phyloP scores from a whole-genome alignment of 1,140 invertebrate species.

The Xylocopa sonorina region DNA sequence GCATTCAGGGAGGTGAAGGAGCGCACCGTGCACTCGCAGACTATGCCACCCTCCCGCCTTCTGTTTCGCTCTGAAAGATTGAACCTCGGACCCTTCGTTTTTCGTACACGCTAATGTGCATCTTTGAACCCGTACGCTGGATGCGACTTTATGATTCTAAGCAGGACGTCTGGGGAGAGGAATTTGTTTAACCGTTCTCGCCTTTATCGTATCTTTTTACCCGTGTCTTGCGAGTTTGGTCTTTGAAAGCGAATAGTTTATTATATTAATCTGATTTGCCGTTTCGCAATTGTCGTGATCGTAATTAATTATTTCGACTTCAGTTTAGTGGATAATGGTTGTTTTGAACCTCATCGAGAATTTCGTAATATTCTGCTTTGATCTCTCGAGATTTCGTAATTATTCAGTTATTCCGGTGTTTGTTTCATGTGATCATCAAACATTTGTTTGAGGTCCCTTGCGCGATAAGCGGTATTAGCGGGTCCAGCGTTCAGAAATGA shows the following conservation, averaged over 20 bases:
- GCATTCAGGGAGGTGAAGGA: slow-evolving; percentile 55
- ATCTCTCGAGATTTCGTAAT: not conserved
- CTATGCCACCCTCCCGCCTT: not conserved
- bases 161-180: too few relatives aligned
- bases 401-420: not conserved
- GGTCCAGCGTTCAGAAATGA: too few relatives aligned
- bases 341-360: not conserved
- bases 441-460: too few relatives aligned
- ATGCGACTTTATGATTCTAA: not conserved
- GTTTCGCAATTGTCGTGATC: not conserved
- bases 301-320: not conserved
- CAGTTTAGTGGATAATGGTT: not conserved
- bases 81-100: not conserved
- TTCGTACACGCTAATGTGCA: not conserved
- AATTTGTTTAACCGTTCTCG: too few relatives aligned
- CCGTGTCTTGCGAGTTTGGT: too few relatives aligned
- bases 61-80: slow-evolving; percentile 21
- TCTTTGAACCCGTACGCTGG: not conserved
- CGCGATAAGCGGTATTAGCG: too few relatives aligned
- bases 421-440: too few relatives aligned
- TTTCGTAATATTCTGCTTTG: not conserved
- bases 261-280: too few relatives aligned
- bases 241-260: too few relatives aligned
- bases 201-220: too few relatives aligned
- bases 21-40: not conserved